Evolutionary conservation across 2,113 vertebrate species (phyloP), one percentile per base, ranked within the genome.

Genomic region (Egretta garzetta): DNA sequence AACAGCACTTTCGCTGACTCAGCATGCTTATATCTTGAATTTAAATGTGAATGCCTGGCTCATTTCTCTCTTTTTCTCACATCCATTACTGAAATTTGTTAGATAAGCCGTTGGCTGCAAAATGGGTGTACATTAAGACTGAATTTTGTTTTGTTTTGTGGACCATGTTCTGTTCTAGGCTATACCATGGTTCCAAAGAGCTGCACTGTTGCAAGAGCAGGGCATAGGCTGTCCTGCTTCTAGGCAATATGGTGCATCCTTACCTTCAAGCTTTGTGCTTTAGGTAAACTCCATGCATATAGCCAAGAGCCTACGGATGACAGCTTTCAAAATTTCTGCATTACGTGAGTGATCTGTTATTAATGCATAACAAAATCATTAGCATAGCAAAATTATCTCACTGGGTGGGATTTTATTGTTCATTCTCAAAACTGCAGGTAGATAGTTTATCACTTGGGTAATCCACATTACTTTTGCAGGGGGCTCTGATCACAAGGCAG

Each of bases 381-480:
- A 67, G 15, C 23, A 53, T 2, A 68, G 7, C 5, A 72, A 76
- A 83, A 33, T 9, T 32, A 16, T 32, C 49, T 84, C 20, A n/a
- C 23, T 2, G 2, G 18, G 9, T 21, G 23, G 24, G 27, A 87
- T 66, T 59, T 56, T 35, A 55, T 32, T 53, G 4, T 8, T 85
- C 23, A 32, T 68, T 66, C 41, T 43, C 55, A 73, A 70, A 87
- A 74, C 7, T 39, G 6, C 20, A 47, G 14, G 6, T 53, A 33
- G 27, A 20, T 21, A 26, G 9, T 70, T 94, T 68, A 47, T 49
- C 30, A 52, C 14, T 30, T 28, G 39, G 2, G 1, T 55, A 45
- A 72, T 27, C 24, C 12, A 32, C 1, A 1, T 12, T 37, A 6
- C 3, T 6, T 19, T 43, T 12, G 5, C 5, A 14, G 41, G 41